Evolutionary conservation across 2,113 vertebrate genomes (phyloP).

Genomic region (Microcebus griseorufus): DNA sequence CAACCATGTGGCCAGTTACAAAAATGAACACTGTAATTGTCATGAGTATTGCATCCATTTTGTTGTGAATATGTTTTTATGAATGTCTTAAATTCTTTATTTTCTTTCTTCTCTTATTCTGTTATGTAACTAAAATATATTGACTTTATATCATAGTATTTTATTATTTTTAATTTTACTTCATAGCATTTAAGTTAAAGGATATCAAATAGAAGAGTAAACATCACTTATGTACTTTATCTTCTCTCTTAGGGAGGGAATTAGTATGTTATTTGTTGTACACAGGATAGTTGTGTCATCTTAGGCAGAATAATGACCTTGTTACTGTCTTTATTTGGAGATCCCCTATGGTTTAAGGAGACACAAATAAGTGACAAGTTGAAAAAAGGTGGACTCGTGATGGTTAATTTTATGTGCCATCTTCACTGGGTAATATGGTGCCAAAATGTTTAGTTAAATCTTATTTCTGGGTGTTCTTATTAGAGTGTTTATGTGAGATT

Average conservation of each 20-base stretch:
- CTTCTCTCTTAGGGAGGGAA: neutral
- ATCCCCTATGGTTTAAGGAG: neutral
- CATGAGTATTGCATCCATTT: neutral
- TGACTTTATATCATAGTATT: neutral
- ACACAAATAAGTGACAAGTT: neutral
- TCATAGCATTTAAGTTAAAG: neutral
- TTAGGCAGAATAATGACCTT: neutral
- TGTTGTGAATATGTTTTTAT: neutral
- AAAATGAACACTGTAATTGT: neutral
- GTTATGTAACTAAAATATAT: neutral
- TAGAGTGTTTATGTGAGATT: neutral
- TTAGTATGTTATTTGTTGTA: neutral
- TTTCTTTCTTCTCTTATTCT: neutral
- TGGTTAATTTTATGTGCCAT: neutral
- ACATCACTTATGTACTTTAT: neutral
- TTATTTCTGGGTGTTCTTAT: neutral
- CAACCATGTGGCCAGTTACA: neutral
- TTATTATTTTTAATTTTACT: neutral
- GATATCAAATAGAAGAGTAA: neutral
- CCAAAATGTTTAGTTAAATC: neutral
- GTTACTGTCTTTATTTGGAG: neutral
- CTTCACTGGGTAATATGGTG: neutral
- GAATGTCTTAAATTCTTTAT: neutral
- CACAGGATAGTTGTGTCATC: neutral
- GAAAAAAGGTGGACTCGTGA: neutral